These are phyloP conservation scores for Campoletis sonorensis DNA, from an alignment of 1,140 invertebrate species.

Conservation along the genomic window DNA sequence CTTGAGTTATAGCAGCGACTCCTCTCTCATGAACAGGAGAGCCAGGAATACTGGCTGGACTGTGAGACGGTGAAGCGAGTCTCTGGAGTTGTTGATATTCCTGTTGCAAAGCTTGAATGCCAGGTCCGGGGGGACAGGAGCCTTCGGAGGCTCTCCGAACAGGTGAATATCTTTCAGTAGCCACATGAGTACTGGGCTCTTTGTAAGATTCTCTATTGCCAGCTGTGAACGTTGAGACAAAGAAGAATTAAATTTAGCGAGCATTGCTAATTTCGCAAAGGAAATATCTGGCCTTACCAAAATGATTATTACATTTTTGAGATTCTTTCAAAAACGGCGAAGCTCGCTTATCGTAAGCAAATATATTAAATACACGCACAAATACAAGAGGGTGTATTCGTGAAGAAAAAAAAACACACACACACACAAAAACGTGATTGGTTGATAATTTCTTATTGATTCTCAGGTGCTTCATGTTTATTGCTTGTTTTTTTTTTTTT, in stretches of 20 bases:
- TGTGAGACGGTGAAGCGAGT: conserved; percentile 76
- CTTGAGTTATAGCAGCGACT: conserved; percentile 86
- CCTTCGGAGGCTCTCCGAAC: conserved; percentile 93
- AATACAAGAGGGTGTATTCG: neutral
- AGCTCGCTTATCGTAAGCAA: neutral
- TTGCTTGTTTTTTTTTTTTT: neutral
- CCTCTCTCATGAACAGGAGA: conserved; percentile 83
- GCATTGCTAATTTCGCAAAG: neutral
- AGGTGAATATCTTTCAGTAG: conserved; percentile 91
- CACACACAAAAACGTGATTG: neutral
- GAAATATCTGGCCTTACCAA: neutral
- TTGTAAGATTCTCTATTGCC: conserved; percentile 74
- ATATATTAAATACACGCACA: neutral
- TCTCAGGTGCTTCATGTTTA: neutral
- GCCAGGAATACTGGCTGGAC: conserved; percentile 78
- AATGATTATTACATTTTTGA: neutral
- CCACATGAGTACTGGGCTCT: conserved; percentile 72
- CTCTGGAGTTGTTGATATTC: conserved; percentile 85
- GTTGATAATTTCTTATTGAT: neutral
- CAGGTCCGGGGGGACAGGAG: conserved; percentile 78
- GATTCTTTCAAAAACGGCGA: neutral
- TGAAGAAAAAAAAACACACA: neutral
- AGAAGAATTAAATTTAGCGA: neutral
- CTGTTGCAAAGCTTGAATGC: conserved; percentile 81
- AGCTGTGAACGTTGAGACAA: conserved; percentile 49